Base-by-base conservation (phyloP, 2,888 invertebrate species). In the Ornithoptera alexandrae region DNA sequence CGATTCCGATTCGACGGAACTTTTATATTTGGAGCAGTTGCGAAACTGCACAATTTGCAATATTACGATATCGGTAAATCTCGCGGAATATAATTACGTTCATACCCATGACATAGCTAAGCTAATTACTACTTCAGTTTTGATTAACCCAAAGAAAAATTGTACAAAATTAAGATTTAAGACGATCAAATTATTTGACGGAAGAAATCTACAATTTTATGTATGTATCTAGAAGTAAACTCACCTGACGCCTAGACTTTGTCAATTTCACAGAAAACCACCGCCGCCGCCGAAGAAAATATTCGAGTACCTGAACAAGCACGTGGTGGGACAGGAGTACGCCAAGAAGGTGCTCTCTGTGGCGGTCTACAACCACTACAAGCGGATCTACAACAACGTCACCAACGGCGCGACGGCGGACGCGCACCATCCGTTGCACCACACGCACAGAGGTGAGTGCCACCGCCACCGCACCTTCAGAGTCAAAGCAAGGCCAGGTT, bases 311-410 rank as follows among this genome's bases (percentile, higher is more conserved):
- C 93, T 99, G 74, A 97, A 99, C 92, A 96, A 97, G 81, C 98
- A 98, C 92, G 99, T 99, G 18, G 96, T 99, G 30, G 99, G 99
- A 0, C 99, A 99, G 88, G 97, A 98, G 76, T 95, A 96, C 86
- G 99, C 99, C 1, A 99, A 99, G 92, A 99, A 99, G 91, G 98
- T 99, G 57, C 93, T 99, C 56, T 96, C 99, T 0, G 99, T 99
- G 53, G 99, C 99, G 17, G 99, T 99, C 0, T 99, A 99, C 93
- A 99, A 99, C 92, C 99, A 99, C 87, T 99, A 99, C 90, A 99
- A 99, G 92, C 94, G 99, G 79, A 98, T 99, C 82, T 97, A 97
- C 88, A 98, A 99, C 88, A 99, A 99, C 90, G 94, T 97, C 72
- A 77, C 94, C 86, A 83, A 86, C 80, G 83, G 86, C 20, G 74